phyloP scores from a whole-genome alignment of 1,140 invertebrate genomes.

The Oryctes rhinoceros region DNA sequence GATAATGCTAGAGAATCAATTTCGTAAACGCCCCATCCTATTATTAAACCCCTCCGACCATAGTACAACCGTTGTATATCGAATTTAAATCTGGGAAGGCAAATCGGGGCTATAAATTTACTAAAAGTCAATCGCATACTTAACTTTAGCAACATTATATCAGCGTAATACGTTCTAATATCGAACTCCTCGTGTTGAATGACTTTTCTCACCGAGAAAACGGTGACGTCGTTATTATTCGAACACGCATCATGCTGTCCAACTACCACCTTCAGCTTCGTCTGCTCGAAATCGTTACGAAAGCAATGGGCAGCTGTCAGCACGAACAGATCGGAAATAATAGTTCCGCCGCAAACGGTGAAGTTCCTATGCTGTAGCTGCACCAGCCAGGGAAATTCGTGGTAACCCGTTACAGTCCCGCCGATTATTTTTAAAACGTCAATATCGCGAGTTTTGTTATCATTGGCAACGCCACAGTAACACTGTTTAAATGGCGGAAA shows the following conservation, averaged over 20 bases:
- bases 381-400: conserved; percentile 37
- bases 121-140: conserved; percentile 26
- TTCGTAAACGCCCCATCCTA: conserved; percentile 23
- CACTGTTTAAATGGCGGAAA: not conserved
- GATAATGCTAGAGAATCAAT: not conserved
- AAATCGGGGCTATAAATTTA: not conserved
- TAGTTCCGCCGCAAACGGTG: conserved; percentile 18
- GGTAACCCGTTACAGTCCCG: not conserved
- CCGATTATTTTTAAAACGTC: conserved; percentile 16
- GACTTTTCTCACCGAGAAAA: conserved; percentile 21
- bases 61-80: not conserved
- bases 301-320: conserved; percentile 35
- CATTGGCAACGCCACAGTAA: conserved; percentile 27
- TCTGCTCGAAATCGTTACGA: not conserved
- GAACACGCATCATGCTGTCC: conserved; percentile 34
- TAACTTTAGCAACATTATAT: conserved; percentile 38
- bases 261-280: not conserved
- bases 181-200: conserved; percentile 27
- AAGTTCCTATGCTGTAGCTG: not conserved
- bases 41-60: not conserved
- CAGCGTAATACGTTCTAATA: conserved; percentile 13
- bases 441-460: not conserved
- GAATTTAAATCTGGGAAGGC: conserved; percentile 27
- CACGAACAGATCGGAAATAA: conserved; percentile 34
- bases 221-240: conserved; percentile 5